A percentile compares a stretch with the other conserved stretches of the same genome.
phyloP scores from a whole-genome alignment of 1,140 invertebrate genomes.

The Chymomyza costata region DNA sequence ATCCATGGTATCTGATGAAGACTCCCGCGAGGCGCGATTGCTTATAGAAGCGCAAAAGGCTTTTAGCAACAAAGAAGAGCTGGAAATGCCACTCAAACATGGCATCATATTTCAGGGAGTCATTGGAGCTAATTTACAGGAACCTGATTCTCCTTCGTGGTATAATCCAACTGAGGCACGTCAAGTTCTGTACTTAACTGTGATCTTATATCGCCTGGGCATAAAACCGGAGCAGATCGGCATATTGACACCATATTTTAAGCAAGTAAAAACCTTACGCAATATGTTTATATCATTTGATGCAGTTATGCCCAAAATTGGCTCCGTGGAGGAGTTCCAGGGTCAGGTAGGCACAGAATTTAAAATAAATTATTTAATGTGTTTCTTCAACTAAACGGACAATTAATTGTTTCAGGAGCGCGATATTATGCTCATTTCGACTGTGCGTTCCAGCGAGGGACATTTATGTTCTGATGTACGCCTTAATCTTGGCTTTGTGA shows the following conservation, averaged over 20 bases:
- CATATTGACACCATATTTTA: slow-evolving; percentile 94
- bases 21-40: slow-evolving; percentile 38
- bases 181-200: slow-evolving; percentile 77
- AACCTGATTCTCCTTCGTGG: slow-evolving; percentile 89
- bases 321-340: slow-evolving; percentile 97
- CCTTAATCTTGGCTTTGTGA: slow-evolving; percentile 85
- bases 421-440: slow-evolving; percentile 89
- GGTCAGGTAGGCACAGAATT: slow-evolving; percentile 76
- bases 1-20: slow-evolving; percentile 56
- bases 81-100: slow-evolving; percentile 75
- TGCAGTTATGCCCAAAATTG: slow-evolving; percentile 87
- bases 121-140: slow-evolving; percentile 84
- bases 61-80: slow-evolving; percentile 1
- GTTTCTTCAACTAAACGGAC: too few relatives aligned
- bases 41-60: slow-evolving; percentile 24
- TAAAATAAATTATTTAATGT: neutral
- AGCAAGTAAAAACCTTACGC: slow-evolving; percentile 82
- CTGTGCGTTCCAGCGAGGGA: slow-evolving; percentile 82
- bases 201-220: slow-evolving; percentile 80
- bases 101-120: slow-evolving; percentile 91
- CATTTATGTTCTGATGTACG: slow-evolving; percentile 77
- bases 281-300: slow-evolving; percentile 76
- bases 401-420: slow-evolving; percentile 84
- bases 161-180: slow-evolving; percentile 91
- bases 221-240: slow-evolving; percentile 85